These are phyloP conservation scores for Hyppa rectilinea DNA, from an alignment of 2,888 invertebrate species.

Conservation along the genomic window DNA sequence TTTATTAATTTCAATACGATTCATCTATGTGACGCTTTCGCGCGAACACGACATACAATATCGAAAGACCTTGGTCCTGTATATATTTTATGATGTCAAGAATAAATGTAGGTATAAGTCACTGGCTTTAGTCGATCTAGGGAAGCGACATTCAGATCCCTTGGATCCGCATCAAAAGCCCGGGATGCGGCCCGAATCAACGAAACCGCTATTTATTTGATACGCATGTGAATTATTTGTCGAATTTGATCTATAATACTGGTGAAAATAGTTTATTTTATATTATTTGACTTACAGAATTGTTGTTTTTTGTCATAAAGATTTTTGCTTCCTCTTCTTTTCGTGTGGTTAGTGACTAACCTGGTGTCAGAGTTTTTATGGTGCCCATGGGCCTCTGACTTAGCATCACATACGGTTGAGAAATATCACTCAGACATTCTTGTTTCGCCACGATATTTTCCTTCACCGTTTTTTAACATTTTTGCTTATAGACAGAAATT, in stretches of 20 bases:
- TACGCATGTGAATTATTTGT: not conserved
- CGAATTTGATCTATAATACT: not conserved
- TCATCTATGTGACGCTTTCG: no score
- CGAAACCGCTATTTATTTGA: slow-evolving; percentile 4
- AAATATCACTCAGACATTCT: no score
- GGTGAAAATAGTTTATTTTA: not conserved
- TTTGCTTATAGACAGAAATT: not conserved
- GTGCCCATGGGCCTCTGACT: no score
- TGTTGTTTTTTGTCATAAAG: not conserved
- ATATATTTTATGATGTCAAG: slow-evolving; percentile 22
- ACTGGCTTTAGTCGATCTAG: slow-evolving; percentile 15
- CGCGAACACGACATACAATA: no score
- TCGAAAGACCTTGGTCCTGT: not conserved
- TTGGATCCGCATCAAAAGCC: not conserved
- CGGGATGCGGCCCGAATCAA: slow-evolving; percentile 1
- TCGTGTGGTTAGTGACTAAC: no score
- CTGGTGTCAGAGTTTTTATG: no score
- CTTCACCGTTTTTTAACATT: no score
- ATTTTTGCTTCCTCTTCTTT: not conserved
- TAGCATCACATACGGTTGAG: no score
- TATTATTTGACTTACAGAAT: not conserved
- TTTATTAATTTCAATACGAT: no score
- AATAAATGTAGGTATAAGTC: slow-evolving; percentile 17
- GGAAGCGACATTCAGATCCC: slow-evolving; percentile 12
- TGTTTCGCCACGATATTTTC: no score